Evolutionary conservation across 2,797 vertebrate genomes (phyloP).

Genomic region (Thunnus albacares): DNA sequence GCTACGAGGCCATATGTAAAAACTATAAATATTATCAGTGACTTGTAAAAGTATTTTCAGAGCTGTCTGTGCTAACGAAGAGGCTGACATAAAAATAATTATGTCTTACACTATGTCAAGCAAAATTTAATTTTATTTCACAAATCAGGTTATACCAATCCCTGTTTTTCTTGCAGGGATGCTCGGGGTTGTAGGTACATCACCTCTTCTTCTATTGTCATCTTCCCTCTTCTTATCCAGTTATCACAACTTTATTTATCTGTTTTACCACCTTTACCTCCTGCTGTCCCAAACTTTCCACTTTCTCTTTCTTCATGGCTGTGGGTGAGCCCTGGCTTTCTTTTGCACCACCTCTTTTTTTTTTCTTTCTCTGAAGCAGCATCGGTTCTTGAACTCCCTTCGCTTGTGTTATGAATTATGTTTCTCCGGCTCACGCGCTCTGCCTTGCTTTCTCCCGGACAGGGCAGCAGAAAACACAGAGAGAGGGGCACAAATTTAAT

Average conservation of each 20-base stretch:
- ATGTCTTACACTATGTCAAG: conserved; percentile 63
- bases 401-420: conserved; percentile 44
- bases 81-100: conserved; percentile 68
- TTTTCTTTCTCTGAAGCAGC: neutral
- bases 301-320: neutral
- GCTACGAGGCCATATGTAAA: conserved; percentile 62
- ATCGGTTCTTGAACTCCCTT: conserved; percentile 36
- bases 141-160: conserved; percentile 36
- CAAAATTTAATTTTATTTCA: conserved; percentile 36
- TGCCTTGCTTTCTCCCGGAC: conserved; percentile 28
- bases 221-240: conserved; percentile 10
- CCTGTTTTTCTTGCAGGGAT: conserved; percentile 26
- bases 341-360: conserved; percentile 14
- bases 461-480: conserved; percentile 31
- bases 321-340: neutral
- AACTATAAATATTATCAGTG: conserved; percentile 73
- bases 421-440: conserved; percentile 19
- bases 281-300: neutral
- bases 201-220: conserved; percentile 24
- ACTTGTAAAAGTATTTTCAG: conserved; percentile 70
- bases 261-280: conserved; percentile 31
- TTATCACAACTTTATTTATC: conserved; percentile 27
- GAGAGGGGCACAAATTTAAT: conserved; percentile 49
- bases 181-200: conserved; percentile 17
- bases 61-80: conserved; percentile 64